Conservation (phyloP, 2,113 vertebrate genomes). For the Paraplagusia blochii region DNA sequence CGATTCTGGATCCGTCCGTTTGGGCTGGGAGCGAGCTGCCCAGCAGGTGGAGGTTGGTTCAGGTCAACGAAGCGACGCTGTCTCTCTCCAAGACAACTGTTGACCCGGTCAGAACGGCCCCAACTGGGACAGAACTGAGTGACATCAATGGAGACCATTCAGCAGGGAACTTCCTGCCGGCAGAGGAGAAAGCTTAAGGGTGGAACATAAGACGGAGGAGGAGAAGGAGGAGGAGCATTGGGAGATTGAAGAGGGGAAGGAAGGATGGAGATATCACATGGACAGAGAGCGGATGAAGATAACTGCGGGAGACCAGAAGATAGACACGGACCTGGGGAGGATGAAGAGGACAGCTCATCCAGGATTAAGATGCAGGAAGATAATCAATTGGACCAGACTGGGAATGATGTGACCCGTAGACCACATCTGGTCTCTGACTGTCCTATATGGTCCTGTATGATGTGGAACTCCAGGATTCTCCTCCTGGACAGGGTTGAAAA, state of each 20-base stretch:
- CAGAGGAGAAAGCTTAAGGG: conserved; percentile 11
- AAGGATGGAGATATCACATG: conserved; percentile 7
- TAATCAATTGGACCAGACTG: background rate
- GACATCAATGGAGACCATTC: conserved; percentile 52
- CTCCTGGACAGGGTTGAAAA: too few relatives aligned
- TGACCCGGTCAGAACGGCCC: conserved; percentile 34
- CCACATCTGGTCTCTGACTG: too few relatives aligned
- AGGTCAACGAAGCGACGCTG: conserved; percentile 42
- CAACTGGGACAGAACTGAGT: conserved; percentile 37
- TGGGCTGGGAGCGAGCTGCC: conserved; percentile 20
- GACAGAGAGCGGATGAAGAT: conserved; percentile 1
- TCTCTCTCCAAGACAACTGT: conserved; percentile 60
- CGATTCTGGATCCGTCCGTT: conserved; percentile 11
- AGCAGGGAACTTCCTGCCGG: conserved; percentile 51
- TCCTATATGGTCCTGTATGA: too few relatives aligned
- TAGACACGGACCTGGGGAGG: background rate
- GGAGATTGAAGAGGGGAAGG: background rate
- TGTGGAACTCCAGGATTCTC: too few relatives aligned
- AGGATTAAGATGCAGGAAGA: background rate
- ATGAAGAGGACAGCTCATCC: background rate
- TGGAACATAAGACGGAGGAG: conserved; percentile 6
- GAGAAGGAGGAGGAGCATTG: conserved; percentile 5
- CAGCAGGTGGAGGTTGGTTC: conserved; percentile 17
- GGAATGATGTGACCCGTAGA: too few relatives aligned
- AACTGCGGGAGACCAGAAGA: background rate